A percentile compares a stretch with the other conserved stretches of the same genome.
phyloP scores from a whole-genome alignment of 2,797 vertebrate genomes.

The Smutsia gigantea region DNA sequence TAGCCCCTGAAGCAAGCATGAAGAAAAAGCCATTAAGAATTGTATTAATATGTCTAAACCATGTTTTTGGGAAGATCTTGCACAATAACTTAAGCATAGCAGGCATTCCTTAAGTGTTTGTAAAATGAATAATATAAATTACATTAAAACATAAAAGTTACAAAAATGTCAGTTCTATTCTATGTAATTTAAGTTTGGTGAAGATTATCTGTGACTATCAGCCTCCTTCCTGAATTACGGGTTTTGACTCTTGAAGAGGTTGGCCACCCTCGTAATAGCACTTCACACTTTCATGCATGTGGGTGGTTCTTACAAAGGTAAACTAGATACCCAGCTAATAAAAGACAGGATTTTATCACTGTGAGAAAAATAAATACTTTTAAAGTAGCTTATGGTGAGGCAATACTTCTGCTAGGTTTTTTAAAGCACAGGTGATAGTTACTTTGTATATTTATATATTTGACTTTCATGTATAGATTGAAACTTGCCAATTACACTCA shows the following conservation, averaged over 20 bases:
- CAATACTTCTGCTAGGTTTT: background rate
- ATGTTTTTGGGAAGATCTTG: background rate
- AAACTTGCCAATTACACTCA: background rate
- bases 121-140: slow-evolving; percentile 34
- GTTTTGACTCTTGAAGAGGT: background rate
- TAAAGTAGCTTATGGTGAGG: background rate
- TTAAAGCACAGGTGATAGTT: background rate
- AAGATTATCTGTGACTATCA: background rate
- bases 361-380: background rate
- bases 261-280: background rate
- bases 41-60: slow-evolving; percentile 9
- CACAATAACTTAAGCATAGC: background rate
- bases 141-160: slow-evolving; percentile 33
- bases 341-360: background rate
- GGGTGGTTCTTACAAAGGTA: background rate
- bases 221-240: background rate
- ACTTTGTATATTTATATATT: background rate
- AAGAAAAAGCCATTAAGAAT: slow-evolving; percentile 14
- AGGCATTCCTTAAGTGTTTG: background rate
- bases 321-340: background rate
- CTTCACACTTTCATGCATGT: background rate
- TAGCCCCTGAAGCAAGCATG: slow-evolving; percentile 28
- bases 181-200: slow-evolving; percentile 39
- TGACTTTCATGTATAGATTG: background rate
- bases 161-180: slow-evolving; percentile 29